phyloP scores from a whole-genome alignment of 1,140 invertebrate species.

The Fragariocoptes setiger region DNA sequence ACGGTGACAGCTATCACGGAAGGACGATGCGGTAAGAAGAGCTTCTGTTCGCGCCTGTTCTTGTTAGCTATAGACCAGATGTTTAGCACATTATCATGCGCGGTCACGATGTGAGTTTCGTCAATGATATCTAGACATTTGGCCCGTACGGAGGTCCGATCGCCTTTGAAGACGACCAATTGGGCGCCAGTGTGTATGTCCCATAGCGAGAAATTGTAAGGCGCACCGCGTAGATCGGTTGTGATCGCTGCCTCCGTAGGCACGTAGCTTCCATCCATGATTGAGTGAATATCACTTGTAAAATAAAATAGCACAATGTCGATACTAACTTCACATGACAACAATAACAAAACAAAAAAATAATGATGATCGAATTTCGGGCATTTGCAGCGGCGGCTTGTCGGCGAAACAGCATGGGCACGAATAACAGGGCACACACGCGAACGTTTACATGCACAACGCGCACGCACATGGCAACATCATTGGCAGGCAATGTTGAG shows the following conservation, averaged over 20 bases:
- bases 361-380: too few species aligned
- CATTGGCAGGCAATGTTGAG: too few species aligned
- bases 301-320: too few species aligned
- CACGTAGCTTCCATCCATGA: too few species aligned
- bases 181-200: slow-evolving; percentile 1
- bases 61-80: slow-evolving; percentile 6
- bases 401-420: too few species aligned
- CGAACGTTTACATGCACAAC: too few species aligned
- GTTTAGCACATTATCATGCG: slow-evolving; percentile 5
- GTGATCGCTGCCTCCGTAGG: slow-evolving; percentile 2
- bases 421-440: too few species aligned
- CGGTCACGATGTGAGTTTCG: slow-evolving; percentile 4
- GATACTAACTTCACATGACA: background rate
- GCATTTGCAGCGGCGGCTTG: too few species aligned
- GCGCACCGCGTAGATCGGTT: slow-evolving; percentile 3
- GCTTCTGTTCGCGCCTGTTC: slow-evolving; percentile 20
- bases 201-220: slow-evolving; percentile 1
- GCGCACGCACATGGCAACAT: too few species aligned
- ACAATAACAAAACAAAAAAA: background rate
- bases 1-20: slow-evolving; percentile 30
- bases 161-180: slow-evolving; percentile 1
- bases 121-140: slow-evolving; percentile 6
- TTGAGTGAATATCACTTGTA: too few species aligned
- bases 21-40: slow-evolving; percentile 42
- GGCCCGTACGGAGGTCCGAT: too few species aligned